phyloP scores from a whole-genome alignment of 2,888 invertebrate species.

The Hypsopygia costalis region DNA sequence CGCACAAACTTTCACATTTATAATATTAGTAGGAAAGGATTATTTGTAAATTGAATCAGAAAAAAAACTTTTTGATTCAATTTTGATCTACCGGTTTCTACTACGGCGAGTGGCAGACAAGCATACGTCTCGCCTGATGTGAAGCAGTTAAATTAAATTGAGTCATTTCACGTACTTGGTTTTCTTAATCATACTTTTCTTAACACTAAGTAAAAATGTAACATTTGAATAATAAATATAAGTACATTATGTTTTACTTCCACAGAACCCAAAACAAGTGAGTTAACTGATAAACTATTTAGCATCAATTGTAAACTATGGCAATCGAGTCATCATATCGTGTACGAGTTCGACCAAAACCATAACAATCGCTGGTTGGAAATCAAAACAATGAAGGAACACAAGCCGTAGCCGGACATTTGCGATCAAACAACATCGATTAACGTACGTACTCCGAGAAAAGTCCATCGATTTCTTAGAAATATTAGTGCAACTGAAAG shows the following conservation, averaged over 20 bases:
- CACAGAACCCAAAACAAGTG: slow-evolving; percentile 21
- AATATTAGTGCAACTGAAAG: neutral
- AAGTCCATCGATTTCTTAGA: slow-evolving; percentile 13
- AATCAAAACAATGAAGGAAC: slow-evolving; percentile 45
- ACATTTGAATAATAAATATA: too few relatives aligned
- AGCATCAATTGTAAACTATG: slow-evolving; percentile 22
- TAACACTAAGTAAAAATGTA: too few relatives aligned
- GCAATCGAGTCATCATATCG: slow-evolving; percentile 35
- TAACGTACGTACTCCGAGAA: slow-evolving; percentile 11
- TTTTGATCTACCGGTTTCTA: too few relatives aligned
- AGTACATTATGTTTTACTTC: neutral
- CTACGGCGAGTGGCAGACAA: too few relatives aligned
- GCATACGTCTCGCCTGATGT: too few relatives aligned
- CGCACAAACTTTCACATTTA: too few relatives aligned
- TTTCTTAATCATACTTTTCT: too few relatives aligned
- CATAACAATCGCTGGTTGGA: slow-evolving; percentile 46
- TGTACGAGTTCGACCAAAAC: slow-evolving; percentile 35
- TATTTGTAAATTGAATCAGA: too few relatives aligned
- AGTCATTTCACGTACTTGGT: too few relatives aligned
- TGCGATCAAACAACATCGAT: slow-evolving; percentile 25
- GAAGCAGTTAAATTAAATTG: too few relatives aligned
- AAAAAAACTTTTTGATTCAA: too few relatives aligned
- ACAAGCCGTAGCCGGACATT: slow-evolving; percentile 7
- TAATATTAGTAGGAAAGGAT: too few relatives aligned
- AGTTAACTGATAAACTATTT: slow-evolving; percentile 36